Conservation (phyloP, 2,888 invertebrate genomes). For the Nymphalis c-album region DNA sequence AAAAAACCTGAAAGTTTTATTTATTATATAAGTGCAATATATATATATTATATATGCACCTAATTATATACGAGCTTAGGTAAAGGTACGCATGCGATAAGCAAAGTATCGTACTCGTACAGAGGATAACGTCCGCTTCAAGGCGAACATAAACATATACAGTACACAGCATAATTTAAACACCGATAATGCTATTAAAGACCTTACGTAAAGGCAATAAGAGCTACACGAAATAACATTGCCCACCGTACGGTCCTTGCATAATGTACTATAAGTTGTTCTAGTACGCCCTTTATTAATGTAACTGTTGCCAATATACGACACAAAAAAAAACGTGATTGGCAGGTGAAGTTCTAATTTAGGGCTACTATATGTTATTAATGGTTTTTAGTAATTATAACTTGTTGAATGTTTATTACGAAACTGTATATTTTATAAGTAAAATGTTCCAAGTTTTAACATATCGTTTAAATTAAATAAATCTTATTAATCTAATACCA, state of each 20-base stretch:
- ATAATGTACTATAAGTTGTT: conserved; percentile 13
- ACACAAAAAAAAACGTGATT: conserved; percentile 18
- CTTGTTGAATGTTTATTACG: neutral
- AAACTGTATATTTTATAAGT: neutral
- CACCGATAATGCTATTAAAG: conserved; percentile 38
- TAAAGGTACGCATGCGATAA: conserved; percentile 59
- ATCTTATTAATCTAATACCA: conserved; percentile 47
- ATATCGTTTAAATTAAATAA: conserved; percentile 24
- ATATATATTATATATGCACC: conserved; percentile 9
- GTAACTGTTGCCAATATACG: conserved; percentile 10
- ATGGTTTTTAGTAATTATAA: neutral
- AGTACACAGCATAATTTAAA: conserved; percentile 17
- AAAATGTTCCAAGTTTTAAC: neutral
- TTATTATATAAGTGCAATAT: too few species aligned
- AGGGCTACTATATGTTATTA: conserved; percentile 8
- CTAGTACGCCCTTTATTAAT: conserved; percentile 15
- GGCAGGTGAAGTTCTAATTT: conserved; percentile 14
- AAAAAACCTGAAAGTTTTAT: too few species aligned
- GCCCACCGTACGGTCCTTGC: conserved; percentile 15
- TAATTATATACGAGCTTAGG: conserved; percentile 43
- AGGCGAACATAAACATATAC: conserved; percentile 54
- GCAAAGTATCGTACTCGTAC: conserved; percentile 49
- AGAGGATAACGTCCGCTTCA: conserved; percentile 72
- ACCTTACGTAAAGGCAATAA: conserved; percentile 56
- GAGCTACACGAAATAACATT: neutral